Evolutionary conservation across 2,113 vertebrate species (phyloP).

Genomic region (Hyperopisus bebe): DNA sequence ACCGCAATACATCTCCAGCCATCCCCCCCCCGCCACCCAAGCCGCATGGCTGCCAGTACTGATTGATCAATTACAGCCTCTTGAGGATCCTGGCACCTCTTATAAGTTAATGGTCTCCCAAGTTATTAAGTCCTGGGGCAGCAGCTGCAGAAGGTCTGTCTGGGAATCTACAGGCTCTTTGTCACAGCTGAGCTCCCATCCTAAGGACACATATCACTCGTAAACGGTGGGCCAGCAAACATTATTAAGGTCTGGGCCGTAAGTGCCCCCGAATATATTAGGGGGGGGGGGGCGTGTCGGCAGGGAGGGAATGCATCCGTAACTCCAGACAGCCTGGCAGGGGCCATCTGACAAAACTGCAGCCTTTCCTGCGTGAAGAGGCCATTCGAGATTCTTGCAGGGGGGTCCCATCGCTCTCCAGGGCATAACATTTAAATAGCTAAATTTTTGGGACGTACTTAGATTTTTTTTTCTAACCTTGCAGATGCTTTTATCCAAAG

Average conservation of each 20-base stretch:
- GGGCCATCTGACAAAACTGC: not conserved
- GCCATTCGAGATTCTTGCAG: not conserved
- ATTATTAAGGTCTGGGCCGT: slow-evolving; percentile 26
- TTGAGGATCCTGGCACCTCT: slow-evolving; percentile 35
- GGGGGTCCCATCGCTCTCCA: not conserved
- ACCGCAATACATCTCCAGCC: slow-evolving; percentile 23
- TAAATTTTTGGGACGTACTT: not conserved
- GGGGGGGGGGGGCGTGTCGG: not conserved
- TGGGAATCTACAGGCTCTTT: slow-evolving; percentile 20
- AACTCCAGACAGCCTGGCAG: slow-evolving; percentile 5
- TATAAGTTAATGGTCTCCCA: slow-evolving; percentile 39
- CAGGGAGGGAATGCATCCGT: slow-evolving; percentile 7
- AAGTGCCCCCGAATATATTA: slow-evolving; percentile 23
- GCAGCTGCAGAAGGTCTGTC: slow-evolving; percentile 21
- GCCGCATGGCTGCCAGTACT: slow-evolving; percentile 18
- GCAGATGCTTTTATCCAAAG: not conserved
- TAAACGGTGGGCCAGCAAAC: slow-evolving; percentile 29
- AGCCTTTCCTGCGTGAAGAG: not conserved
- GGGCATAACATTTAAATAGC: not conserved
- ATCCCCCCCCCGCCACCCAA: not conserved
- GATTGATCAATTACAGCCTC: slow-evolving; percentile 35
- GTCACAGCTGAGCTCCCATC: slow-evolving; percentile 31
- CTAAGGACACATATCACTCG: slow-evolving; percentile 32
- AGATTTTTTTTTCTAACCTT: not conserved
- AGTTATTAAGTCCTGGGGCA: slow-evolving; percentile 42